A percentile compares a stretch with the other conserved stretches of the same genome.
These are phyloP conservation scores for Echinops telfairi DNA, from an alignment of 2,113 vertebrate species.

Conservation along the genomic window DNA sequence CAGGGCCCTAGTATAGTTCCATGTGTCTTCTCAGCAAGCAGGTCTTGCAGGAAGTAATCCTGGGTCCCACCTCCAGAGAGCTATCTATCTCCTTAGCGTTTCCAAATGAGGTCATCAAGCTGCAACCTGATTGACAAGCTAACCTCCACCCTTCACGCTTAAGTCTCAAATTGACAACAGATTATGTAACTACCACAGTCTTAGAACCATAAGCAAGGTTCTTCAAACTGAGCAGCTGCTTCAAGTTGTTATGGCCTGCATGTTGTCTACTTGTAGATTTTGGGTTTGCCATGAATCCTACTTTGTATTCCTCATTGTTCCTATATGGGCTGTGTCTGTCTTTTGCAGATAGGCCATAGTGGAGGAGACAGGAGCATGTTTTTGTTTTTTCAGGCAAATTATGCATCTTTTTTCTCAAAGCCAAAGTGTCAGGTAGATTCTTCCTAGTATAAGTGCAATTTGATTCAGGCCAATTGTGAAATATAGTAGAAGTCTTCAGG, in stretches of 20 bases:
- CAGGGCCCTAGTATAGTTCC: too few species aligned
- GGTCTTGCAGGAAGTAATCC: too few species aligned
- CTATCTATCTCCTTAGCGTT: too few species aligned
- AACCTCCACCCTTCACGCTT: too few species aligned
- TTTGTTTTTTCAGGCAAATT: neutral
- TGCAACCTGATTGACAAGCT: too few species aligned
- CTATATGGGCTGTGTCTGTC: neutral
- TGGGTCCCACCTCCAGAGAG: too few species aligned
- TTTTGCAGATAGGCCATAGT: neutral
- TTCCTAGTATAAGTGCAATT: neutral
- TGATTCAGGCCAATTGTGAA: neutral
- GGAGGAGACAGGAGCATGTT: neutral
- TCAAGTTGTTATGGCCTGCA: neutral
- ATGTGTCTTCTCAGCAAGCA: too few species aligned
- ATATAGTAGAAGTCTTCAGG: neutral
- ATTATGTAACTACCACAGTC: neutral
- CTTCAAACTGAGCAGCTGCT: neutral
- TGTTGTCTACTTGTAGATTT: neutral
- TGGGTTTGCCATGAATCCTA: neutral
- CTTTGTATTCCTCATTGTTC: neutral
- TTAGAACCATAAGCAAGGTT: neutral
- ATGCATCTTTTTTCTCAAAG: neutral
- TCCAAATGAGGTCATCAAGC: too few species aligned
- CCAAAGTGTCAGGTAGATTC: neutral
- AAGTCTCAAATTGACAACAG: too few species aligned